A percentile compares a stretch with the other conserved stretches of the same genome.
These are phyloP conservation scores for Masnerella sp. DNA, from an alignment of 2,888 invertebrate species.

Conservation along the genomic window DNA sequence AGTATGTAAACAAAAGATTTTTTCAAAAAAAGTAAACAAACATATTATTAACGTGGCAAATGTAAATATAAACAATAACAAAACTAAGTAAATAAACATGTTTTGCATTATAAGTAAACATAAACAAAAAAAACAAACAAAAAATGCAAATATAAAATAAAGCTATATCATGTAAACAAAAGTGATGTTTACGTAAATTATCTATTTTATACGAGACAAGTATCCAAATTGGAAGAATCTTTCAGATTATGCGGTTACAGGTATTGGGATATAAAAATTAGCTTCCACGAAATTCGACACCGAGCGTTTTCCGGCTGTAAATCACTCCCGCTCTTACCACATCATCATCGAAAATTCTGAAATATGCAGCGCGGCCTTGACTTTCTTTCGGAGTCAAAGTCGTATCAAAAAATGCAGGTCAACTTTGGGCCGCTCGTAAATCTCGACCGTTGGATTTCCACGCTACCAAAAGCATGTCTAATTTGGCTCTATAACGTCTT, in stretches of 20 bases:
- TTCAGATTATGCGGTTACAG: constrained; percentile 34
- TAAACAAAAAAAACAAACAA: too few species aligned
- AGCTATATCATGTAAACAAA: too few species aligned
- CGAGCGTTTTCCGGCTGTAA: constrained; percentile 36
- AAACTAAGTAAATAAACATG: too few species aligned
- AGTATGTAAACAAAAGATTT: too few species aligned
- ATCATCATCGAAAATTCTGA: constrained; percentile 41
- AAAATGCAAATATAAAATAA: too few species aligned
- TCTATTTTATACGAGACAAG: too few species aligned
- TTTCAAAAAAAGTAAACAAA: too few species aligned
- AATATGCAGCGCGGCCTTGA: constrained; percentile 34
- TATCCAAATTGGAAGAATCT: too few species aligned
- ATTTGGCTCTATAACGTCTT: constrained; percentile 33
- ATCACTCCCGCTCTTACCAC: constrained; percentile 46
- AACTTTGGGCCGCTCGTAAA: constrained; percentile 42
- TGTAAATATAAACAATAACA: too few species aligned
- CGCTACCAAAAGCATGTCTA: constrained; percentile 36
- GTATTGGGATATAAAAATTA: constrained; percentile 35
- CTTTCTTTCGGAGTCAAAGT: constrained; percentile 36
- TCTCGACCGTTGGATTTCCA: constrained; percentile 20
- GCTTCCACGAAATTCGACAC: constrained; percentile 26
- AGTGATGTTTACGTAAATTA: too few species aligned
- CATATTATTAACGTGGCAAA: too few species aligned
- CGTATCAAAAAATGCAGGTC: constrained; percentile 40
- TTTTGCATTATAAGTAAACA: too few species aligned